These are phyloP conservation scores for Sympetrum striolatum DNA, from an alignment of 2,888 invertebrate species.

Conservation along the genomic window DNA sequence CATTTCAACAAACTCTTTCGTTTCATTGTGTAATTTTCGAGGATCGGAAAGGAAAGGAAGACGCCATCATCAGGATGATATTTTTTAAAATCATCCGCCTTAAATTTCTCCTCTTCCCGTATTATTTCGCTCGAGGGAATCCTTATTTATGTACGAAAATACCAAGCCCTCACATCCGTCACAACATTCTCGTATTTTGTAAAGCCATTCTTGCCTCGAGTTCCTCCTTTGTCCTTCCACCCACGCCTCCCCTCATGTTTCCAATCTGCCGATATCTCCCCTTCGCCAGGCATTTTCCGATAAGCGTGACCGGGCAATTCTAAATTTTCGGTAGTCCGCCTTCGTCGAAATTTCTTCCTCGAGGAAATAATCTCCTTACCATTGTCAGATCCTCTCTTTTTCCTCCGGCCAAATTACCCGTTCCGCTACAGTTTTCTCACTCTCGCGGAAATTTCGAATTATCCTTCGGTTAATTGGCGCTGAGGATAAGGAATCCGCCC, in stretches of 20 bases:
- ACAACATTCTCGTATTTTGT: background rate
- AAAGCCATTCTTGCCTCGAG: background rate
- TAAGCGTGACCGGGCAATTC: background rate
- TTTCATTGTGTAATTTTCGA: no score
- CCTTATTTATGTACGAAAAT: background rate
- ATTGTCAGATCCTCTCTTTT: background rate
- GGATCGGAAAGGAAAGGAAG: no score
- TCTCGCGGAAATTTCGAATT: no score
- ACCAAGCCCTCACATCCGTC: background rate
- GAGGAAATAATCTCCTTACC: no score
- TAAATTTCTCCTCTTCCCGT: background rate
- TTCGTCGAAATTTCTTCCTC: background rate
- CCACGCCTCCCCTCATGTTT: background rate
- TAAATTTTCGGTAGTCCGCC: background rate
- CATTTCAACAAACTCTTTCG: no score
- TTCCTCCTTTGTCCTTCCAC: background rate
- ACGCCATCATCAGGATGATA: no score
- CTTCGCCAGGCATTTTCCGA: background rate
- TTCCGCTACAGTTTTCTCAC: no score
- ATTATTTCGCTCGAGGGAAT: background rate
- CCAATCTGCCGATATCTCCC: background rate
- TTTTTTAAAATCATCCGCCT: no score
- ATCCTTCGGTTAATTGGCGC: no score
- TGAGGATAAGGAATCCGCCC: no score
- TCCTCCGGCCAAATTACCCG: no score